Conservation (phyloP, 2,113 vertebrate genomes). For the Microtus richardsoni region DNA sequence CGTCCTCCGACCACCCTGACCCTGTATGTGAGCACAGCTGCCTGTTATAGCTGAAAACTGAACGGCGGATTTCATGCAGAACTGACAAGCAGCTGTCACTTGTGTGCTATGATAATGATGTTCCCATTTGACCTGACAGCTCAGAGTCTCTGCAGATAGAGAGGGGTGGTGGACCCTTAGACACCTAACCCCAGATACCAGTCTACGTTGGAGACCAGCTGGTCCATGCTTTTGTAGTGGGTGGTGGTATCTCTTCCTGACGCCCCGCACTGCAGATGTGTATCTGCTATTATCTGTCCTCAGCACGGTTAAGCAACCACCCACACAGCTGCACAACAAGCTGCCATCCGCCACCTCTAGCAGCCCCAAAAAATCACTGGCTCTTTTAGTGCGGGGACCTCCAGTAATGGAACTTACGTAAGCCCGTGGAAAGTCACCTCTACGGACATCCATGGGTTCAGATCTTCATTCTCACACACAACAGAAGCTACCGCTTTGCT, state of each 20-base stretch:
- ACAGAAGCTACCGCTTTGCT: constrained; percentile 9
- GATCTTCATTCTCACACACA: neutral
- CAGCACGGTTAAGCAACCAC: neutral
- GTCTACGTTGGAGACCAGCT: neutral
- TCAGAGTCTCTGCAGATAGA: neutral
- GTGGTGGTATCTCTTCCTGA: neutral
- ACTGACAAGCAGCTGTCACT: neutral
- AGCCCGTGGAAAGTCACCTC: neutral
- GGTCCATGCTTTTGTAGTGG: neutral
- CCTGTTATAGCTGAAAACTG: neutral
- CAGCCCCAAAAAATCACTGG: neutral
- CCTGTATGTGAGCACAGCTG: neutral
- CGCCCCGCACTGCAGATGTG: neutral
- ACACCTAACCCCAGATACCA: neutral
- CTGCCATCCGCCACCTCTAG: neutral
- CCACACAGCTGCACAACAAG: neutral
- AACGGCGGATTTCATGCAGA: neutral
- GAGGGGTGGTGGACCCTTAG: neutral
- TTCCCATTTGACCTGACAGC: neutral
- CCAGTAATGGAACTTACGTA: neutral
- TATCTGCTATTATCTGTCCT: neutral
- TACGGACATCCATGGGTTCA: neutral
- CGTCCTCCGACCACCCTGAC: neutral
- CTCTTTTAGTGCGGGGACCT: neutral
- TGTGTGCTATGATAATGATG: neutral